These are phyloP conservation scores for Pristiophorus japonicus DNA, from an alignment of 2,113 vertebrate species.

Conservation along the genomic window DNA sequence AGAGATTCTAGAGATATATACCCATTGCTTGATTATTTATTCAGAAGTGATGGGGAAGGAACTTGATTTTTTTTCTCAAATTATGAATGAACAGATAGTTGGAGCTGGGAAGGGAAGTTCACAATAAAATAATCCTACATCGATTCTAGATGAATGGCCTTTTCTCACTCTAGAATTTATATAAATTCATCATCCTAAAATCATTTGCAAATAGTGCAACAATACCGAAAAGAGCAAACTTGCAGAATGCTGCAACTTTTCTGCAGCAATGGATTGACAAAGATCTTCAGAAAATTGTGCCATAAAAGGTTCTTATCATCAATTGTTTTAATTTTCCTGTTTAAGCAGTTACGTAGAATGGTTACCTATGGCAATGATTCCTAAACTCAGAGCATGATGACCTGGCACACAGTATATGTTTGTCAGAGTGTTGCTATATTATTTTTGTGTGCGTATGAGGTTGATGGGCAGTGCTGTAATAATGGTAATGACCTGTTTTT, in stretches of 20 bases:
- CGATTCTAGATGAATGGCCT: neutral
- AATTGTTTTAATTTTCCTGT: slow-evolving; percentile 1
- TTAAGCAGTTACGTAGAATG: neutral
- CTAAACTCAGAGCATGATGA: slow-evolving; percentile 16
- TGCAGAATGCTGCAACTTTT: neutral
- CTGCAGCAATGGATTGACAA: neutral
- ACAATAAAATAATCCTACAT: neutral
- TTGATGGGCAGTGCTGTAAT: neutral
- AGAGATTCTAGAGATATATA: neutral
- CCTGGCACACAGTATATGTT: slow-evolving; percentile 19
- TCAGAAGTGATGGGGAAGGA: too few species aligned
- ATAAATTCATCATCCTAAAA: neutral
- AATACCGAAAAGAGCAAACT: neutral
- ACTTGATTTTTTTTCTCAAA: neutral
- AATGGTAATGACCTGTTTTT: neutral
- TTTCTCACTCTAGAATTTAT: neutral
- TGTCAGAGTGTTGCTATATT: neutral
- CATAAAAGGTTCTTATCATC: neutral
- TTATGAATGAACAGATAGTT: neutral
- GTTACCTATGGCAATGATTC: slow-evolving; percentile 19
- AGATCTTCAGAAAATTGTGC: neutral
- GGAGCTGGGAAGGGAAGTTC: neutral
- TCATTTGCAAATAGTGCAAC: neutral
- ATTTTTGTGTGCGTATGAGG: neutral
- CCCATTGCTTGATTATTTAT: too few species aligned